Base-by-base conservation (phyloP, 2,888 invertebrate species). In the Lasiommata megera region DNA sequence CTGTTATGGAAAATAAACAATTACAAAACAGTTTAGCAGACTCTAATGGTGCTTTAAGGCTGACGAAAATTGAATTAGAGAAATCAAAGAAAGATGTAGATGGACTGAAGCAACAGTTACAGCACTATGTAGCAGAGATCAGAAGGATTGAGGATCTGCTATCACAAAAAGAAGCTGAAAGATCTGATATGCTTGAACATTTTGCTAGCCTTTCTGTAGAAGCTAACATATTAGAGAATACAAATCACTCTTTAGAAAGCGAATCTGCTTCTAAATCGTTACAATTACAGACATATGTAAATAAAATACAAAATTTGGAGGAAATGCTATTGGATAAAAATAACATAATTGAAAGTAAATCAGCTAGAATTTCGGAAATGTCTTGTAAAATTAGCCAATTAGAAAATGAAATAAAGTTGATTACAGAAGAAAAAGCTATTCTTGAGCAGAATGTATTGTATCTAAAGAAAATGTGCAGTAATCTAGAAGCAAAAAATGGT, bases 41-140 rank as follows among this genome's bases (percentile, higher is more conserved):
- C 81, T 92, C 93, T 31, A 92, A 92, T 69, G 93, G 93, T 61
- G 93, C 94, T 73, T 82, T 93, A 56, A 92, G 93, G 67, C 84
- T 92, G 23, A 87, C 93, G 12, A 93, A 93, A 65, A 93, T 92
- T 66, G 95, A 95, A 76, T 88, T 95, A 67, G 94, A 94, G 53
- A 92, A 93, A 56, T 93, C 94, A 14, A 92, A 92, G 66, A 92
- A 93, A 72, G 95, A 96, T 86, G 94, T 95, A 17, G 94, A 94
- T 56, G 93, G 94, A 67, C 83, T 96, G 62, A 96, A 95, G 75
- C 92, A 93, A 62, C 95, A 96, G 74, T 80, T 96, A 60, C 95
- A 96, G 72, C 95, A 95, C 71, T 96, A 96, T 83, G 95, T 96
- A 5, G 93, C 93, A 68, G 96, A 96, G 89, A 94, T 96, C 12